Evolutionary conservation across 2,888 invertebrate genomes (phyloP).

Genomic region (Aethes cnicana): DNA sequence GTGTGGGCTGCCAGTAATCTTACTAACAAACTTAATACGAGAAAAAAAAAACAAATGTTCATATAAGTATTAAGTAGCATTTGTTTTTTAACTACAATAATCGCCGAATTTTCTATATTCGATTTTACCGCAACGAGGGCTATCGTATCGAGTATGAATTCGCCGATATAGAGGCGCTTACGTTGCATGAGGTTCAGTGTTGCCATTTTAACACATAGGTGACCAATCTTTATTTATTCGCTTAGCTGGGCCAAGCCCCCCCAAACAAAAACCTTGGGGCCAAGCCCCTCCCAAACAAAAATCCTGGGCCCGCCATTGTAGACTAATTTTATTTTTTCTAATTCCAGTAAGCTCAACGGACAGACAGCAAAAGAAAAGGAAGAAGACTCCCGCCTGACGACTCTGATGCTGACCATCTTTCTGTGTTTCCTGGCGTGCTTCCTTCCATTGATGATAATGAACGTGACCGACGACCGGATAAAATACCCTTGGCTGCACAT

Average conservation of each 20-base stretch:
- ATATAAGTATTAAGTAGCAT: not conserved
- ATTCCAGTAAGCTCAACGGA: slow-evolving; percentile 73
- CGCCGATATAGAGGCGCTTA: too few species aligned
- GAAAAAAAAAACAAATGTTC: not conserved
- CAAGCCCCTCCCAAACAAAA: not conserved
- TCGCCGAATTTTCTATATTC: too few species aligned
- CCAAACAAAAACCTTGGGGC: too few species aligned
- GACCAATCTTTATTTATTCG: too few species aligned
- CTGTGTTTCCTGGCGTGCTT: slow-evolving; percentile 93
- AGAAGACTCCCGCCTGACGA: slow-evolving; percentile 91
- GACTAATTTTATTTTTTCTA: slow-evolving; percentile 11
- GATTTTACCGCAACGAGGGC: too few species aligned
- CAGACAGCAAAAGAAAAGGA: slow-evolving; percentile 77
- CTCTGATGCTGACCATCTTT: slow-evolving; percentile 94
- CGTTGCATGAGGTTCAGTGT: too few species aligned
- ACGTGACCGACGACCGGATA: slow-evolving; percentile 91
- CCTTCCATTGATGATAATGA: slow-evolving; percentile 93
- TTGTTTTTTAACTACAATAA: too few species aligned
- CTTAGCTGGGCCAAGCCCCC: too few species aligned
- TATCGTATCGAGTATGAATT: too few species aligned
- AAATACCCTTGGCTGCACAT: slow-evolving; percentile 89
- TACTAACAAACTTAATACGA: not conserved
- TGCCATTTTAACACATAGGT: too few species aligned
- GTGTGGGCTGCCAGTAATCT: slow-evolving; percentile 31
- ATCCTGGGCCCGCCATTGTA: too few species aligned